Base-by-base conservation (phyloP, 2,797 vertebrate species). In the Anguilla anguilla region DNA sequence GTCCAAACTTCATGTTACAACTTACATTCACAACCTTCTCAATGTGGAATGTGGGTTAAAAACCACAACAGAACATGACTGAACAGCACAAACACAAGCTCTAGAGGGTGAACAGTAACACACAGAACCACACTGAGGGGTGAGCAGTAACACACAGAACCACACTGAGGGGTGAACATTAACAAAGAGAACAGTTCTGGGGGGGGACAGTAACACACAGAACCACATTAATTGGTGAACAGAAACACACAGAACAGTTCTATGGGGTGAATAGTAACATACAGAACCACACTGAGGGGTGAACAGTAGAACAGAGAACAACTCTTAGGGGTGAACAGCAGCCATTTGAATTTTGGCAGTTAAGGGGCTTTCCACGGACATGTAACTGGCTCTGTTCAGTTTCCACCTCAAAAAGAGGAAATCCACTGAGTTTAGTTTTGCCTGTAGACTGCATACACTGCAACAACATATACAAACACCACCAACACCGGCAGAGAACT, bases 361-460 rank as follows among this genome's bases (percentile, higher is more conserved):
- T 94, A 64, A 83, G 93, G 94, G 94, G 86, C 46, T 94, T 94
- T 90, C 94, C 90, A 53, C 69, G 77, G 5, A 57, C 35, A 84
- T 11, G 83, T 83, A 72, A 81, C 64, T 61, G 61, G 43, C 43
- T 86, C 84, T 82, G 72, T 91, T 91, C 87, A 90, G 91, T 93
- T 89, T 93, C 91, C 93, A 90, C 83, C 91, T 85, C 35, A 85
- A 91, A 94, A 94, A 92, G 89, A 92, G 91, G 92, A 94, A 92
- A 91, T 74, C 83, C 55, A 87, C 88, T 89, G 15, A 49, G 69
- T 53, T 43, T 53, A 64, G 51, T 10, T 85, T 69, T 79, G 67
- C 72, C 83, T 55, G 83, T 49, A 74, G 55, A 4, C 1, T 67
- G 25, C 74, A 85, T 7, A n/a, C 31, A 88, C 39, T 81, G 35